Evolutionary conservation across 1,140 invertebrate genomes (phyloP).

Genomic region (Belonocnema kinseyi): DNA sequence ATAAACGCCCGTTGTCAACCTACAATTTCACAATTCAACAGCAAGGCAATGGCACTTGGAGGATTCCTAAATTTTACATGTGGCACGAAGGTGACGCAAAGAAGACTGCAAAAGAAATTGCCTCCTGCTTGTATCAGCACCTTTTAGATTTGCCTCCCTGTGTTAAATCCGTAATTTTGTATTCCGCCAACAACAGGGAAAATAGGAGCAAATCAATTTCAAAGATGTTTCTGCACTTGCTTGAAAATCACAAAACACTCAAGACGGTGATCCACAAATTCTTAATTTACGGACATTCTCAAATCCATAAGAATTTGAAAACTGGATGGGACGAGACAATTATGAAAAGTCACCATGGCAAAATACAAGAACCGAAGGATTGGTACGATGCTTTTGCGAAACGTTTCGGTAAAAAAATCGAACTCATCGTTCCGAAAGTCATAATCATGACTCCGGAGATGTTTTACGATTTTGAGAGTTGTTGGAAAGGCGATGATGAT

Average conservation of each 20-base stretch:
- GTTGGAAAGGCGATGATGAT: too few species aligned
- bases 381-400: neutral
- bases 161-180: slow-evolving; percentile 1
- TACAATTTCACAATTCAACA: too few species aligned
- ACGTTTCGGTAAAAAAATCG: neutral
- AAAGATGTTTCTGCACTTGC: neutral
- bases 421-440: neutral
- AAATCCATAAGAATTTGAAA: neutral
- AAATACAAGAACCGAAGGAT: neutral
- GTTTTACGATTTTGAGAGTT: neutral
- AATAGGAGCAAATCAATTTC: neutral
- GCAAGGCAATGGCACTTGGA: too few species aligned
- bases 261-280: neutral
- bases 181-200: neutral
- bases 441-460: neutral
- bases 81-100: neutral
- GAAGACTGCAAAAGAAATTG: neutral
- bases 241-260: neutral
- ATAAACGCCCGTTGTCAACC: too few species aligned
- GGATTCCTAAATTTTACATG: neutral
- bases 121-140: neutral
- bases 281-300: slow-evolving; percentile 1
- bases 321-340: neutral
- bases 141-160: neutral
- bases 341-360: neutral